These are phyloP conservation scores for Chlorodrepanis virens DNA, from an alignment of 2,113 vertebrate species.

Conservation along the genomic window DNA sequence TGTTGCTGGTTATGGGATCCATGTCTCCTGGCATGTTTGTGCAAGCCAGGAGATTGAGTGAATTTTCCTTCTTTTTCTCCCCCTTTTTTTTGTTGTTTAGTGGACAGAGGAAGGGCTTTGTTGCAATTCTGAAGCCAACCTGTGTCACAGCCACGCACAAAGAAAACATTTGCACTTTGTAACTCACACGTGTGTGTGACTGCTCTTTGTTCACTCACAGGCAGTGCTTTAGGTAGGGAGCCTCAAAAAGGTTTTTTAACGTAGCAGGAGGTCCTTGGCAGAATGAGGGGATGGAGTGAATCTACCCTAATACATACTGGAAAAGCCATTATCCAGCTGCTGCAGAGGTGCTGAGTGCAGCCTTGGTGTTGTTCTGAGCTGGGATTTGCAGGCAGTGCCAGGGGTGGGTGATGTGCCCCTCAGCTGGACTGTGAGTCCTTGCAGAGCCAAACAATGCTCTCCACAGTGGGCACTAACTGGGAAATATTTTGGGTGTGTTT, in stretches of 20 bases:
- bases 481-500: background rate
- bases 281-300: background rate
- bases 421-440: background rate
- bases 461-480: no score
- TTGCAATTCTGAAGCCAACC: background rate
- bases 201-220: background rate
- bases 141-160: fast-evolving
- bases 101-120: background rate
- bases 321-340: background rate
- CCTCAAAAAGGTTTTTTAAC: background rate
- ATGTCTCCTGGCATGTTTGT: background rate
- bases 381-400: background rate
- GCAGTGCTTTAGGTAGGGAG: background rate
- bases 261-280: background rate
- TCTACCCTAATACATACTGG: background rate
- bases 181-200: background rate
- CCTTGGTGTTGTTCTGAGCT: background rate
- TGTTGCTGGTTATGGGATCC: background rate
- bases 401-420: background rate
- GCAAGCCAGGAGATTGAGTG: background rate
- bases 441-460: background rate
- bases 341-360: background rate
- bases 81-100: background rate
- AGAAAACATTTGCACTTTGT: background rate
- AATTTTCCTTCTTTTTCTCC: background rate